phyloP scores from a whole-genome alignment of 2,888 invertebrate genomes.

The Abrostola triplasia region DNA sequence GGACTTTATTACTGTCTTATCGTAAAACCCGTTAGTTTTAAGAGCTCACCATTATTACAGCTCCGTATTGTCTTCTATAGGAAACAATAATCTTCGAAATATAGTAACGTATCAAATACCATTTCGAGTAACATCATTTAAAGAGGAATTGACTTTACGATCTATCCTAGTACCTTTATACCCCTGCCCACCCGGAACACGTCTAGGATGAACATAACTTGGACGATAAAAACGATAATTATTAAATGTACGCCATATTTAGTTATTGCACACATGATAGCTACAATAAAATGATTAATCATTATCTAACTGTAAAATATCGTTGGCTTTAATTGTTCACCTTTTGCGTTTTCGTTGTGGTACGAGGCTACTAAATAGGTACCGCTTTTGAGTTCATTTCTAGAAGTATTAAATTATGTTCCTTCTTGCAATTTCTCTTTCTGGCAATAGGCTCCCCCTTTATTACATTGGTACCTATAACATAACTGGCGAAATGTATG shows the following conservation, averaged over 20 bases:
- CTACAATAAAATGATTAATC: conserved; percentile 50
- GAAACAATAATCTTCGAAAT: conserved; percentile 49
- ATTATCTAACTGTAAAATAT: conserved; percentile 47
- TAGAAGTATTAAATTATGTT: no score
- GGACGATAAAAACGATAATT: conserved; percentile 57
- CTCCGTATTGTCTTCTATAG: conserved; percentile 42
- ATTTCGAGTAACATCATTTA: conserved; percentile 51
- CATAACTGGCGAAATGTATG: no score
- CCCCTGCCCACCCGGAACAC: conserved; percentile 54
- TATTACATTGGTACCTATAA: no score
- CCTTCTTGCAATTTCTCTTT: no score
- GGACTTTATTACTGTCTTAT: conserved; percentile 25
- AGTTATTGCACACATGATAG: conserved; percentile 49
- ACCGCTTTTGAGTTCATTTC: no score
- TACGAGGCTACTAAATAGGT: neutral
- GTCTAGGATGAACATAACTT: conserved; percentile 43
- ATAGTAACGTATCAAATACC: conserved; percentile 51
- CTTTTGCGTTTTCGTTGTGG: conserved; percentile 13
- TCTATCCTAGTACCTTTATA: conserved; percentile 37
- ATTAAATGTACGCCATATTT: conserved; percentile 56
- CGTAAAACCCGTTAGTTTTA: conserved; percentile 38
- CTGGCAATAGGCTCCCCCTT: no score
- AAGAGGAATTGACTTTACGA: conserved; percentile 54
- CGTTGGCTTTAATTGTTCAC: conserved; percentile 33
- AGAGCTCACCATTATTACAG: conserved; percentile 29